A percentile compares a stretch with the other conserved stretches of the same genome.
Conservation (phyloP, 2,113 vertebrate species). For the Desmodus rotundus region DNA sequence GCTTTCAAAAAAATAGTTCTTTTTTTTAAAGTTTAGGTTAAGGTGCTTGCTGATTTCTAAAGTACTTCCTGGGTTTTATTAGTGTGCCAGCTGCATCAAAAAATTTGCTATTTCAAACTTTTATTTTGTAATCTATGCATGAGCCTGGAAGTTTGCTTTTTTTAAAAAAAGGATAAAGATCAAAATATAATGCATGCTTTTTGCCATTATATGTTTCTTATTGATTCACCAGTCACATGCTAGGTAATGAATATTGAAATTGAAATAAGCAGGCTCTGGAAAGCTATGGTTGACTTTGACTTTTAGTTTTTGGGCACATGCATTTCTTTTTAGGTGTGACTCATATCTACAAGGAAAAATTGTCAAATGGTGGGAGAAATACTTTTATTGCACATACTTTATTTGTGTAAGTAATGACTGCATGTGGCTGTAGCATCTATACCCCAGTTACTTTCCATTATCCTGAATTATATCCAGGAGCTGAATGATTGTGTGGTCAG, state of each 20-base stretch:
- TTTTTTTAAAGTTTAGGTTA: conserved; percentile 50
- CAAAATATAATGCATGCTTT: conserved; percentile 11
- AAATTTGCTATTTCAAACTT: conserved; percentile 42
- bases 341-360: conserved; percentile 23
- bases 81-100: conserved; percentile 13
- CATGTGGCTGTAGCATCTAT: neutral
- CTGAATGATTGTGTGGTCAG: neutral
- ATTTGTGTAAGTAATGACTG: conserved; percentile 20
- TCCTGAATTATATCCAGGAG: conserved; percentile 1
- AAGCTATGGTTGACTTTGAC: conserved; percentile 55
- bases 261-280: conserved; percentile 37
- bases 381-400: neutral
- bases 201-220: conserved; percentile 17
- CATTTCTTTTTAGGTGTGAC: conserved; percentile 28
- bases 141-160: conserved; percentile 26
- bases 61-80: conserved; percentile 60
- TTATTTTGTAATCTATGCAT: conserved; percentile 18
- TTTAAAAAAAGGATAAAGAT: conserved; percentile 37
- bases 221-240: conserved; percentile 44
- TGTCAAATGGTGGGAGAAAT: conserved; percentile 12
- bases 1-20: conserved; percentile 44
- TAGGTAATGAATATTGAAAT: conserved; percentile 55
- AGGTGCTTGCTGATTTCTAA: conserved; percentile 52
- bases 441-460: neutral
- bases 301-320: conserved; percentile 5